Percentiles rank a stretch among this genome's conserved stretches.
Conservation (phyloP, 2,797 vertebrate species). For the Chiloscyllium punctatum region DNA sequence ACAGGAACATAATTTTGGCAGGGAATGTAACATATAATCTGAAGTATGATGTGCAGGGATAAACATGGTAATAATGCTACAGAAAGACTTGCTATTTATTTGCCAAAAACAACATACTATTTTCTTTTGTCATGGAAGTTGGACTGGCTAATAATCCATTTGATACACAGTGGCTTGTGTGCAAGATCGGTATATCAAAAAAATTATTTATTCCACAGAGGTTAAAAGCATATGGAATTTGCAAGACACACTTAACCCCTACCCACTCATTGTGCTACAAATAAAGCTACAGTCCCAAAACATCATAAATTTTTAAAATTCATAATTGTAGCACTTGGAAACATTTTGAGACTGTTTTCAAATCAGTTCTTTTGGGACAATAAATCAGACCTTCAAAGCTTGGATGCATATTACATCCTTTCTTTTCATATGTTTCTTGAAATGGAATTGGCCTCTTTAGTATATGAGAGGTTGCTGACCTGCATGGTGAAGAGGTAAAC, state of each 20-base stretch:
- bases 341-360: not conserved
- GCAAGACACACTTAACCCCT: not conserved
- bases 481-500: not conserved
- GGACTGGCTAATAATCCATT: not conserved
- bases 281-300: not conserved
- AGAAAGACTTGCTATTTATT: not conserved
- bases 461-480: not conserved
- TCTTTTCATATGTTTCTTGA: not conserved
- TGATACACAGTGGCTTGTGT: not conserved
- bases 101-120: not conserved
- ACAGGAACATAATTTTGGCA: slow-evolving; percentile 18
- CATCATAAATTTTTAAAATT: too few species aligned
- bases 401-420: not conserved
- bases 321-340: not conserved
- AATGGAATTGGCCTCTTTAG: not conserved
- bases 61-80: slow-evolving; percentile 16
- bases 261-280: not conserved
- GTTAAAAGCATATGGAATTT: not conserved
- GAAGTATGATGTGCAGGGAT: not conserved
- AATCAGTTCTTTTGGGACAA: not conserved
- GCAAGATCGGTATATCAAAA: not conserved
- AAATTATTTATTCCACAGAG: not conserved
- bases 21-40: not conserved
- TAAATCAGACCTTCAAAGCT: not conserved
- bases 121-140: not conserved